Conservation (phyloP, 2,113 vertebrate species). For the Hiodon alosoides region DNA sequence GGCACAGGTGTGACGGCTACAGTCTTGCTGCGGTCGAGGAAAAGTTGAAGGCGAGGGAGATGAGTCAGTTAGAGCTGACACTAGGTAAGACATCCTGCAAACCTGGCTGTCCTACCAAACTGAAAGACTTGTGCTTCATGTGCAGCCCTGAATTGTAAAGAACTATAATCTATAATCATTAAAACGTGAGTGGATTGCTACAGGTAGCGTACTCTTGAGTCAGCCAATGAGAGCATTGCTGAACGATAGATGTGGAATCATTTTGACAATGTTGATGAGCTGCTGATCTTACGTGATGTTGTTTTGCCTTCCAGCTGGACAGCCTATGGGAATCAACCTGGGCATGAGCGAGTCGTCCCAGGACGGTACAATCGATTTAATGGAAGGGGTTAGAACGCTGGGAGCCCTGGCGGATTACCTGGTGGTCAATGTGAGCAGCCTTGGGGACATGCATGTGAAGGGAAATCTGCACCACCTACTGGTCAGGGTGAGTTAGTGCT, state of each 20-base stretch:
- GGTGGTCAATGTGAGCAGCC: constrained; percentile 93
- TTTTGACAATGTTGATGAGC: background rate
- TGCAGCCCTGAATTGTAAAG: too few relatives aligned
- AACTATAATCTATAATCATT: too few relatives aligned
- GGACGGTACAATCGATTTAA: constrained; percentile 76
- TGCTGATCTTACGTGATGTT: constrained; percentile 9
- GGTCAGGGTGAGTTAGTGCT: constrained; percentile 58
- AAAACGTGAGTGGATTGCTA: too few relatives aligned
- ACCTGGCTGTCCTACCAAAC: too few relatives aligned
- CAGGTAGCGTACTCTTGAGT: too few relatives aligned
- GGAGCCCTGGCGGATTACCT: constrained; percentile 89
- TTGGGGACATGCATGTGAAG: constrained; percentile 69
- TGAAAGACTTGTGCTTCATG: too few relatives aligned
- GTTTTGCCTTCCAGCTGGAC: constrained; percentile 64
- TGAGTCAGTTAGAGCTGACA: constrained; percentile 63
- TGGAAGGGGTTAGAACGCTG: constrained; percentile 70
- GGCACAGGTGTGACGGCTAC: constrained; percentile 92
- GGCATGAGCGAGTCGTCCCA: constrained; percentile 85
- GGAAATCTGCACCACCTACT: constrained; percentile 71
- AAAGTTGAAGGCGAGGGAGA: constrained; percentile 67
- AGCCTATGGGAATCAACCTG: constrained; percentile 86
- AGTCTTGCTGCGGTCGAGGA: constrained; percentile 65
- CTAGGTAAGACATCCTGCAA: constrained; percentile 55
- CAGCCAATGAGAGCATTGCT: too few relatives aligned
- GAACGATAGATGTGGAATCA: too few relatives aligned